Evolutionary conservation across 2,113 vertebrate genomes (phyloP).

Genomic region (Epinephelus fuscoguttatus): DNA sequence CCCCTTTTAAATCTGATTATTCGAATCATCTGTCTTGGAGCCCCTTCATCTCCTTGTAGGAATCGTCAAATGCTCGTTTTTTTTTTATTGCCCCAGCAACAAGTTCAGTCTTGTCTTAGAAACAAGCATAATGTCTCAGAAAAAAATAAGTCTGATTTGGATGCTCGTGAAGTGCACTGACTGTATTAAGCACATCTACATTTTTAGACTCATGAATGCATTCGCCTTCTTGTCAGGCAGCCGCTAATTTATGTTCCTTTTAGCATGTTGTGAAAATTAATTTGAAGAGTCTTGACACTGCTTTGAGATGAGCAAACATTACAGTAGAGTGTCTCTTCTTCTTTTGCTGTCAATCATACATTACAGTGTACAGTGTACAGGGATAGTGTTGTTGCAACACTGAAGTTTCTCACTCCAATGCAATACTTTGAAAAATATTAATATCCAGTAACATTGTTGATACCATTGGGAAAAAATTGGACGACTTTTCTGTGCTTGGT

Average conservation of each 20-base stretch:
- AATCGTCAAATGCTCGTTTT: slow-evolving; percentile 34
- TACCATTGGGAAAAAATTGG: too few relatives aligned
- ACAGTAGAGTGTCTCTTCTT: not conserved
- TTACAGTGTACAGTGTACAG: not conserved
- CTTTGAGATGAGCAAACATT: not conserved
- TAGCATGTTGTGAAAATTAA: not conserved
- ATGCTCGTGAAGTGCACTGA: slow-evolving; percentile 3
- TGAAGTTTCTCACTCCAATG: too few relatives aligned
- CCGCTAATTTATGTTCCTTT: not conserved
- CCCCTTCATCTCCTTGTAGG: slow-evolving; percentile 17
- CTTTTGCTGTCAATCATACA: not conserved
- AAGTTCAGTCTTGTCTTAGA: slow-evolving; percentile 24
- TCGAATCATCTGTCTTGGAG: slow-evolving; percentile 29
- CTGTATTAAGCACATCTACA: slow-evolving; percentile 11
- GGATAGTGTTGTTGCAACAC: too few relatives aligned
- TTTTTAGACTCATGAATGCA: slow-evolving; percentile 28
- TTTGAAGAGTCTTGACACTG: slow-evolving; percentile 3
- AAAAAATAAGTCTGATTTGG: slow-evolving; percentile 31
- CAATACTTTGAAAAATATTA: too few relatives aligned
- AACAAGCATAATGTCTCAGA: slow-evolving; percentile 23
- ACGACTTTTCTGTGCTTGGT: too few relatives aligned
- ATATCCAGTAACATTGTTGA: too few relatives aligned
- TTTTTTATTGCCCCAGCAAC: slow-evolving; percentile 15
- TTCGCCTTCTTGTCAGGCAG: not conserved
- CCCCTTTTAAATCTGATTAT: slow-evolving; percentile 24